A percentile compares a stretch with the other conserved stretches of the same genome.
phyloP scores from a whole-genome alignment of 1,140 invertebrate genomes.

The Maniola jurtina region DNA sequence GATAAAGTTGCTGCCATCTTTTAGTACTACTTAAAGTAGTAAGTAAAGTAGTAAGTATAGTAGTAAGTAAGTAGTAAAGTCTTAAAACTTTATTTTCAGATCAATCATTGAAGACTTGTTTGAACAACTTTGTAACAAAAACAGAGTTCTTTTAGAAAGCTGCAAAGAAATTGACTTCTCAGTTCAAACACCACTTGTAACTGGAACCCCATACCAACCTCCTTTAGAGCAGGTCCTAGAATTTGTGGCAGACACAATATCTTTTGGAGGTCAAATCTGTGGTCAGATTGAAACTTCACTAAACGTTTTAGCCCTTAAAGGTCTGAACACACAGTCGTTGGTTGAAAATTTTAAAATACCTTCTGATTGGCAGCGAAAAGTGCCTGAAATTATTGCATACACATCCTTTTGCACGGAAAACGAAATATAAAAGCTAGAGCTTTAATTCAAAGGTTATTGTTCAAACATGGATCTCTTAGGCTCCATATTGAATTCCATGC shows the following conservation, averaged over 20 bases:
- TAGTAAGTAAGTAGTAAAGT: too few species aligned
- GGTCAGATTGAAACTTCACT: slow-evolving; percentile 62
- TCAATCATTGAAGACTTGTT: slow-evolving; percentile 53
- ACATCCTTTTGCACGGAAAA: slow-evolving; percentile 70
- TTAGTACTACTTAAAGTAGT: neutral
- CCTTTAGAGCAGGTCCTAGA: slow-evolving; percentile 58
- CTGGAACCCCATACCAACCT: slow-evolving; percentile 65
- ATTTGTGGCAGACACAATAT: slow-evolving; percentile 59
- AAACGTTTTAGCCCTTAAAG: slow-evolving; percentile 46
- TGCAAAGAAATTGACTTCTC: slow-evolving; percentile 55
- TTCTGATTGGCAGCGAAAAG: slow-evolving; percentile 46
- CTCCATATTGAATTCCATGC: slow-evolving; percentile 87
- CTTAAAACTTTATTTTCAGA: slow-evolving; percentile 44
- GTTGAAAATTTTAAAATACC: slow-evolving; percentile 60
- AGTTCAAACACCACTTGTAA: slow-evolving; percentile 44
- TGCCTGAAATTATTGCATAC: slow-evolving; percentile 63
- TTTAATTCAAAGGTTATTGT: neutral
- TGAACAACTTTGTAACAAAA: slow-evolving; percentile 59
- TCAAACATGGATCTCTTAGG: slow-evolving; percentile 84
- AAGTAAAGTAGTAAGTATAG: too few species aligned
- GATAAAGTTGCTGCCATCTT: neutral
- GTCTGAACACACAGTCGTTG: slow-evolving; percentile 44
- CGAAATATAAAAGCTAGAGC: slow-evolving; percentile 50
- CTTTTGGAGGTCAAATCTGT: slow-evolving; percentile 58
- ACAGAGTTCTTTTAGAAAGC: slow-evolving; percentile 48